Evolutionary conservation across 1,140 invertebrate genomes (phyloP), one percentile per base, ranked within the genome.

Genomic region (Megalopta genalis): DNA sequence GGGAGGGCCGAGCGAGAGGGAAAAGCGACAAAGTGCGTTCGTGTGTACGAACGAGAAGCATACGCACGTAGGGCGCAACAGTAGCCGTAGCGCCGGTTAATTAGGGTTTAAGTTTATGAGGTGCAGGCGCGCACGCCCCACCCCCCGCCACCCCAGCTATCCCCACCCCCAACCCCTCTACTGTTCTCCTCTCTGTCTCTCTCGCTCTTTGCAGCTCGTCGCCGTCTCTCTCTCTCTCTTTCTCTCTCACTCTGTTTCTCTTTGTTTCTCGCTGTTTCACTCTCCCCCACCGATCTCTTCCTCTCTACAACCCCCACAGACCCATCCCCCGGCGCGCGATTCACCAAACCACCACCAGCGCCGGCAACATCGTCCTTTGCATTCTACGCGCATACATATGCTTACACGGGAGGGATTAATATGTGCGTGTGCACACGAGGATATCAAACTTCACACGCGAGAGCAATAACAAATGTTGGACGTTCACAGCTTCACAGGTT

Each of bases 61-160:
- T 93, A 92, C 91, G 91, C 90, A 90, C 90, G 88, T 91, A 92
- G 89, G 77, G 87, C 87, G 92, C 91, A 93, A 93, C 90, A 92
- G 92, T 92, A 93, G 91, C 91, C 88, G 90, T 93, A 92, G 91
- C 91, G 91, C 91, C 91, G 92, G 92, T 93, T 93, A 93, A 93
- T 93, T 93, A 93, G 92, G 91, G 91, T 92, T 93, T 91, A 92
- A 93, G 92, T 93, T 93, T 93, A 93, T 93, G 92, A 93, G 92
- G 92, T 93, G 92, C 92, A 93, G 92, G 90, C 91, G 91, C 91
- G 90, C 90, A 89, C 87, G 87, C 84, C 87, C 86, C 78, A 86
- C 87, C 86, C 86, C 87, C 82, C 46, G 66, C 80, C 75, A 52
- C 63, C 76, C 84, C 72, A 64, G 32, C 52, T 27, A 49, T 32